Base-by-base conservation (phyloP, 2,797 vertebrate species). In the Hippoglossus hippoglossus region DNA sequence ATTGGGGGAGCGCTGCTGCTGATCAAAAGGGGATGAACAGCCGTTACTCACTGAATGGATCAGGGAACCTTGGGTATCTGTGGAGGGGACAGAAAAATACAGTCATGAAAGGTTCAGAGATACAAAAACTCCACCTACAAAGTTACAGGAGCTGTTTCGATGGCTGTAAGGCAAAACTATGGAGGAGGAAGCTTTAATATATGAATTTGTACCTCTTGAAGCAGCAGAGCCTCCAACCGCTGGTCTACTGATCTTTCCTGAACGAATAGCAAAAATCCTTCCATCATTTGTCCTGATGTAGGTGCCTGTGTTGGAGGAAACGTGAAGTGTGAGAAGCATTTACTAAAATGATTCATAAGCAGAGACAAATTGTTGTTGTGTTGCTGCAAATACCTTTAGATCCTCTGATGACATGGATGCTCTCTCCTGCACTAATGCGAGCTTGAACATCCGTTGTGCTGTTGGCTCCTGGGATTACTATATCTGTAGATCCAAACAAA, bases 251-350 rank as follows among this genome's bases (percentile, higher is more conserved):
- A 96, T 93, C 89, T 98, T 99, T 90, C 97, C 96, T 49, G 97
- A 97, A 24, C 98, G 94, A 83, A 99, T 96, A 63, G 98, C 98
- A 91, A 99, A 99, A 79, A 99, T 99, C 73, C 98, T 94, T 53
- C 98, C 98, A 12, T 99, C 98, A 0, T 96, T 98, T 8, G 98
- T 99, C 67, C 98, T 95, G 69, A 99, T 99, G 75, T 99, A 99
- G 0, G 97, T 99, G 86, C 98, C 98, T 99, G 84, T 41, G 77
- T 73, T 34, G 55, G 74, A 81, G 50, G 87, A 69, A 63, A 26
- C 3, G 58, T 36, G 2, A 49, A 19, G 12, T 57, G 28, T 79
- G 39, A 18, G 3, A 60, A 56, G 24, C 0, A 15, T 21, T 65
- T 11, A 64, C n/a, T 9, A 12, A 59, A 55, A 19, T 56, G 7